A percentile compares a stretch with the other conserved stretches of the same genome.
phyloP scores from a whole-genome alignment of 2,888 invertebrate genomes.

The Halictus ligatus region DNA sequence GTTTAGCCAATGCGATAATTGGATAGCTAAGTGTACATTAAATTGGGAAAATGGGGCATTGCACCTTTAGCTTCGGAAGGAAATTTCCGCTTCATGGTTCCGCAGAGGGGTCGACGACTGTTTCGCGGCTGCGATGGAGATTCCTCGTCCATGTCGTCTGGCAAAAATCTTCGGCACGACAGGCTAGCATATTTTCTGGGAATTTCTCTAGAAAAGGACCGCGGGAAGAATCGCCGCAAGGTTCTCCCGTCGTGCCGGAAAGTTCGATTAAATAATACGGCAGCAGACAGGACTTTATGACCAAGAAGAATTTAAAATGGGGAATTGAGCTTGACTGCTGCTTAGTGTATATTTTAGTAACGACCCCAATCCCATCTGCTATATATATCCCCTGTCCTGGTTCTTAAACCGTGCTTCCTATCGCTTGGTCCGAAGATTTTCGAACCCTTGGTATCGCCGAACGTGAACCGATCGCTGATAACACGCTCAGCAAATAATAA shows the following conservation, averaged over 20 bases:
- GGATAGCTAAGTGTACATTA: not conserved
- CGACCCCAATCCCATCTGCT: slow-evolving; percentile 83
- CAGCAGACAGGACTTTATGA: slow-evolving; percentile 30
- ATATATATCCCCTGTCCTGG: slow-evolving; percentile 83
- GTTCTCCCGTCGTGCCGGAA: not conserved
- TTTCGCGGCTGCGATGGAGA: not conserved
- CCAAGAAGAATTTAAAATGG: slow-evolving; percentile 75
- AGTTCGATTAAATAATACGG: slow-evolving; percentile 19
- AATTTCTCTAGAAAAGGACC: not conserved
- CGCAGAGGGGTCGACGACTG: not conserved
- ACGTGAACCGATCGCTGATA: not conserved
- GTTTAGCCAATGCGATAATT: not conserved
- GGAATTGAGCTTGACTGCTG: slow-evolving; percentile 79
- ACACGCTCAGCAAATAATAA: not conserved
- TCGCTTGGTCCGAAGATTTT: slow-evolving; percentile 72
- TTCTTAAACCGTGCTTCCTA: slow-evolving; percentile 79
- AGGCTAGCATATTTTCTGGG: not conserved
- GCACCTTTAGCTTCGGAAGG: not conserved
- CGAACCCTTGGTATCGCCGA: slow-evolving; percentile 45
- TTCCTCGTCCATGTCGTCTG: not conserved
- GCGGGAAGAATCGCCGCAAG: not conserved
- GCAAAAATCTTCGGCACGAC: not conserved
- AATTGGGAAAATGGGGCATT: not conserved
- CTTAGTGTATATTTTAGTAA: slow-evolving; percentile 84
- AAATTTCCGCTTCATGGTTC: not conserved